phyloP scores from a whole-genome alignment of 2,888 invertebrate species.

The Volucella inflata region DNA sequence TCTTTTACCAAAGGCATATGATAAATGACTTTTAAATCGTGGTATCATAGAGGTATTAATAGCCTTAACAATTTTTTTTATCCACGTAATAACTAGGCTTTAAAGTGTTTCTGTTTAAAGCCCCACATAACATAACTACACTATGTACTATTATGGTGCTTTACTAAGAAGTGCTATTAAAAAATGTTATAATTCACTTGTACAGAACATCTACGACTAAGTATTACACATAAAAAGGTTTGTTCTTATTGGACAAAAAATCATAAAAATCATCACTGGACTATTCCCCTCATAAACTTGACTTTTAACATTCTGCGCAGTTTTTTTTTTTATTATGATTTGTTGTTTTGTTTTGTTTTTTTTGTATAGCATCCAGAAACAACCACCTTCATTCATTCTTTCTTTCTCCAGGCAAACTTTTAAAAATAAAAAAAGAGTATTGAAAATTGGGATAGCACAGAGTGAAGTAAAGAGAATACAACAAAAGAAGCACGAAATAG shows the following conservation, averaged over 20 bases:
- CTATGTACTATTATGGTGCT: background rate
- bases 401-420: conserved; percentile 13
- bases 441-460: conserved; percentile 30
- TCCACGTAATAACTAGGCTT: conserved; percentile 1
- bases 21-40: conserved; percentile 23
- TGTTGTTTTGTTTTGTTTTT: conserved; percentile 12
- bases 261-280: conserved; percentile 53
- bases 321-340: conserved; percentile 49
- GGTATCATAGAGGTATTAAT: conserved; percentile 1
- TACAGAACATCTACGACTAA: background rate
- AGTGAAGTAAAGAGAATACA: background rate
- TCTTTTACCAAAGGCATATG: conserved; percentile 26
- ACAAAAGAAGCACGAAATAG: conserved; percentile 36
- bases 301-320: conserved; percentile 57
- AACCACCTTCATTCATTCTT: conserved; percentile 67
- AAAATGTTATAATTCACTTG: background rate
- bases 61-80: background rate
- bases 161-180: conserved; percentile 5
- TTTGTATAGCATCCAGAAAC: conserved; percentile 51
- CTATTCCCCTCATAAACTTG: conserved; percentile 54
- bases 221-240: conserved; percentile 2
- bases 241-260: conserved; percentile 27
- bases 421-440: conserved; percentile 29
- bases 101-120: background rate
- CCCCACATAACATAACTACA: conserved; percentile 25